These are phyloP conservation scores for Phenganax marumi DNA, from an alignment of 92 coral and sea anemone genomes.

Conservation along the genomic window DNA sequence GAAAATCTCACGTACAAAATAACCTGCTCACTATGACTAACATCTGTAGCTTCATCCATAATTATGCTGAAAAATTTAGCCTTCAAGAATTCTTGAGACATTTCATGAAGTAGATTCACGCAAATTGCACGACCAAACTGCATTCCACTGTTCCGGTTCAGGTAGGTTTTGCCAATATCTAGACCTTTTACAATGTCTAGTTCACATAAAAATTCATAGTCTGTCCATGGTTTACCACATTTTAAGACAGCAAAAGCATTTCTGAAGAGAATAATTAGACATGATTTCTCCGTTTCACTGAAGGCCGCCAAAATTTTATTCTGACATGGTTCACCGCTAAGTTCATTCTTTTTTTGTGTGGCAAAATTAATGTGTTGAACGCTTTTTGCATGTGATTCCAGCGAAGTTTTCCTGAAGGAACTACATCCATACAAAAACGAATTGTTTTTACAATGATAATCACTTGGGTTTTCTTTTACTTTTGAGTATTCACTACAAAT, in stretches of 20 bases:
- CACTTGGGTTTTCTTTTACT: slow-evolving; percentile 38
- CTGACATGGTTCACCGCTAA: slow-evolving; percentile 30
- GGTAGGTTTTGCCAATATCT: slow-evolving; percentile 21
- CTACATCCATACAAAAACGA: slow-evolving; percentile 36
- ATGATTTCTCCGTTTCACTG: slow-evolving; percentile 38
- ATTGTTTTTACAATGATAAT: slow-evolving; percentile 32
- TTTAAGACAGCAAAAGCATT: too few species aligned
- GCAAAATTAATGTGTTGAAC: slow-evolving; percentile 26
- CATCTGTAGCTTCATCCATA: slow-evolving; percentile 50
- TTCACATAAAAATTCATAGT: slow-evolving; percentile 38
- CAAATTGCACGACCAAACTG: slow-evolving; percentile 52
- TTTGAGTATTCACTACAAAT: slow-evolving; percentile 22
- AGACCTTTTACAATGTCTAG: slow-evolving; percentile 47
- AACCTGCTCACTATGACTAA: slow-evolving; percentile 43
- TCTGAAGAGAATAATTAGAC: slow-evolving; percentile 30
- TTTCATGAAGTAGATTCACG: slow-evolving; percentile 44
- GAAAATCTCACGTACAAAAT: slow-evolving; percentile 50
- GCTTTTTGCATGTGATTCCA: slow-evolving; percentile 41
- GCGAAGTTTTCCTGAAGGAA: slow-evolving; percentile 26
- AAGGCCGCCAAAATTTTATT: slow-evolving; percentile 23
- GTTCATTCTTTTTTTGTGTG: slow-evolving; percentile 31
- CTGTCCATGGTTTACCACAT: slow-evolving; percentile 43
- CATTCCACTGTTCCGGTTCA: slow-evolving; percentile 35
- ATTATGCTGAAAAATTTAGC: slow-evolving; percentile 49
- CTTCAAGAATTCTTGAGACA: slow-evolving; percentile 45